A percentile compares a stretch with the other conserved stretches of the same genome.
phyloP scores from a whole-genome alignment of 2,888 invertebrate species.

The Chrysolina americana region DNA sequence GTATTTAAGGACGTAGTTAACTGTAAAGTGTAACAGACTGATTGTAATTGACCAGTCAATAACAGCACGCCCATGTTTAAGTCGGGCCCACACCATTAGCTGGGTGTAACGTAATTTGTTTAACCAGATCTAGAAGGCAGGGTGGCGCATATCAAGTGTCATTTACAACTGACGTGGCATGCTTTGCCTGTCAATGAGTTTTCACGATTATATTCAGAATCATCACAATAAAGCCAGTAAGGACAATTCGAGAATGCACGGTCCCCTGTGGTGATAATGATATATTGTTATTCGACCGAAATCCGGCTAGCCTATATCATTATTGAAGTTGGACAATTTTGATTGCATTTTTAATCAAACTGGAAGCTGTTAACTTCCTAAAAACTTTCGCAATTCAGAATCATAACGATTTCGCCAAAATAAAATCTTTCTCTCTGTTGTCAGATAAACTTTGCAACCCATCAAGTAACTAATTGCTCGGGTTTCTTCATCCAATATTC shows the following conservation, averaged over 20 bases:
- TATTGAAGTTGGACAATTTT: too few species aligned
- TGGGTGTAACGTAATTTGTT: slow-evolving; percentile 45
- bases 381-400: not conserved
- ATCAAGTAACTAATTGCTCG: slow-evolving; percentile 5
- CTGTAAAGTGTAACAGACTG: slow-evolving; percentile 18
- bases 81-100: slow-evolving; percentile 35
- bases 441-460: slow-evolving; percentile 3
- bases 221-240: not conserved
- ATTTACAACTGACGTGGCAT: not conserved
- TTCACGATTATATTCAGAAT: not conserved
- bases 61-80: slow-evolving; percentile 40
- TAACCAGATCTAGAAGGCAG: slow-evolving; percentile 39
- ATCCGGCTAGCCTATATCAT: too few species aligned
- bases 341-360: not conserved
- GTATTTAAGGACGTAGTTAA: slow-evolving; percentile 15
- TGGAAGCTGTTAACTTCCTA: not conserved
- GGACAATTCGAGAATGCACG: too few species aligned
- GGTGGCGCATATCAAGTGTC: slow-evolving; percentile 23
- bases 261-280: too few species aligned
- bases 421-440: not conserved
- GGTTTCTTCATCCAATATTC: slow-evolving; percentile 11
- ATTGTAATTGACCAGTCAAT: slow-evolving; percentile 33
- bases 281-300: too few species aligned
- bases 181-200: not conserved
- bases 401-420: not conserved